Base-by-base conservation (phyloP, 2,888 invertebrate genomes). In the Metopia argyrocephala region DNA sequence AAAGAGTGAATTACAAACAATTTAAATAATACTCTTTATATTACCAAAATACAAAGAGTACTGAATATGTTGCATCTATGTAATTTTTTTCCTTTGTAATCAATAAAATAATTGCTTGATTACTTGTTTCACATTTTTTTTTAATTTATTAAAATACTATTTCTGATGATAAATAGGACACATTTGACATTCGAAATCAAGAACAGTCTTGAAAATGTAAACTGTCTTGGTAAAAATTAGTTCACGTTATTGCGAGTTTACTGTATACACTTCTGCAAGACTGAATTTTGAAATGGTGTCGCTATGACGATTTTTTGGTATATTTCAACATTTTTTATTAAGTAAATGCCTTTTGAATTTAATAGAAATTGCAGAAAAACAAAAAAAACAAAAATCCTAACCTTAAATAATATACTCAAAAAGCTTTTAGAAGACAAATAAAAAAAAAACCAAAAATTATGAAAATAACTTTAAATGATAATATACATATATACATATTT, bases 341-440 rank as follows among this genome's bases (percentile, higher is more conserved):
- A 62, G 15, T 38, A 28, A 74, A 52, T 75, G 76, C 59, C 52
- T 71, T 73, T 76, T 50, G 62, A 69, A 54, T 52, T 45, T 50
- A 68, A 52, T 38, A 73, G 25, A 9, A 78, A 76, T 20, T 71
- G 31, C 64, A 65, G 52, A 74, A 74, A 81, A 59, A 20, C 2
- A 61, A 56, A 62, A 64, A 15, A 70, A 68, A 78, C 59, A 66
- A 25, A 68, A 68, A 66, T 45, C 56, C 68, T 46, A 38, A 71
- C 59, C 65, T 80, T 69, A 25, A 65, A 76, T 57, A 76, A 68
- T 45, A 59, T 59, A 78, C 71, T 71, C 66, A 73, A 73, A 74
- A 76, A 73, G 82, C 82, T 79, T 82, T 82, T 73, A 74, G 78
- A 78, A 73, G 74, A 76, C 64, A 78, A 75, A 81, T 73, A 80